phyloP scores from a whole-genome alignment of 1,140 invertebrate genomes.

The Piezodorus guildinii region DNA sequence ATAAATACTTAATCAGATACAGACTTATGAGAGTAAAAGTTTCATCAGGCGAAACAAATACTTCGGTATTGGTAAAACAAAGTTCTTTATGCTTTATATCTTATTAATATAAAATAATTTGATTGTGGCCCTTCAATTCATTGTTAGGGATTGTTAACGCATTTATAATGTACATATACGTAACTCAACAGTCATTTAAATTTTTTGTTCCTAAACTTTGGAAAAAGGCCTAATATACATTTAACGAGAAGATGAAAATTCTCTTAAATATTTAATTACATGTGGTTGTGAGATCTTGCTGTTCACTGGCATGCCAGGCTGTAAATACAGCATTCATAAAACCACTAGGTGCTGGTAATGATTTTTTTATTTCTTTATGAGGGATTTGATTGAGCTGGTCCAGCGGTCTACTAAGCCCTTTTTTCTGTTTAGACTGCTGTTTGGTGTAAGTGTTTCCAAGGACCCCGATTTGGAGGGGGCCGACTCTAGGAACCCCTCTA shows the following conservation, averaged over 20 bases:
- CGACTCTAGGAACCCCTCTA: slow-evolving; percentile 27
- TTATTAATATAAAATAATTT: too few relatives aligned
- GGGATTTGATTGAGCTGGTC: slow-evolving; percentile 60
- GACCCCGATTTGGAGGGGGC: slow-evolving; percentile 8
- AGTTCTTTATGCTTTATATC: too few relatives aligned
- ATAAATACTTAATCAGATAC: too few relatives aligned
- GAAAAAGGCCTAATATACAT: too few relatives aligned
- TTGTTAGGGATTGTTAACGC: too few relatives aligned
- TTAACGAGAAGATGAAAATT: not conserved
- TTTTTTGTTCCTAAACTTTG: too few relatives aligned
- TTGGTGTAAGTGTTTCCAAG: not conserved
- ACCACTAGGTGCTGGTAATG: not conserved
- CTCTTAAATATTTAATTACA: not conserved
- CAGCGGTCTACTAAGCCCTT: slow-evolving; percentile 66
- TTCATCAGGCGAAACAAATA: too few relatives aligned
- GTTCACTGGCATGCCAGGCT: slow-evolving; percentile 9
- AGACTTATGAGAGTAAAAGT: too few relatives aligned
- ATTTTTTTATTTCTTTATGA: slow-evolving; percentile 44
- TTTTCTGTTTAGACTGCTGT: slow-evolving; percentile 24
- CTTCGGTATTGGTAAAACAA: too few relatives aligned
- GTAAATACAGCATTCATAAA: slow-evolving; percentile 11
- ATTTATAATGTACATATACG: too few relatives aligned
- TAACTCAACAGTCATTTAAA: too few relatives aligned
- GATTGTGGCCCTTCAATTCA: too few relatives aligned
- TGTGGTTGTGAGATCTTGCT: slow-evolving; percentile 3